Conservation (phyloP, 2,113 vertebrate genomes). For the Actenoides lindsayi region DNA sequence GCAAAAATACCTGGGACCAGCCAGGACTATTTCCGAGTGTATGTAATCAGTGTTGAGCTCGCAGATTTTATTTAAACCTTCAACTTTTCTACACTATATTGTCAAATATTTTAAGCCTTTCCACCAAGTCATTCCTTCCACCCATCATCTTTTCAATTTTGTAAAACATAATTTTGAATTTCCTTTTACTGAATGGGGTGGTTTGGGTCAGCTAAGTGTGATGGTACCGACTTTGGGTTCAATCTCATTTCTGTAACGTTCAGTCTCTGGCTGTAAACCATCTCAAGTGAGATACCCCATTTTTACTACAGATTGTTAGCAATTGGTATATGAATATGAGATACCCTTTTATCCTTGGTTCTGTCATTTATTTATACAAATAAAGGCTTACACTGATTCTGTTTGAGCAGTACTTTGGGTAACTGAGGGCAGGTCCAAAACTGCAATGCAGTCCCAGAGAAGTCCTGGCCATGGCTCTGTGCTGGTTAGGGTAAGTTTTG, state of each 20-base stretch:
- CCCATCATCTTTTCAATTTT: slow-evolving; percentile 12
- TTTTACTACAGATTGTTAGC: background rate
- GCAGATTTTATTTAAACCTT: slow-evolving; percentile 50
- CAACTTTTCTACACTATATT: slow-evolving; percentile 18
- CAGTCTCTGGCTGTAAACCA: background rate
- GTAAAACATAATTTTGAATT: background rate
- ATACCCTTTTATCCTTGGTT: background rate
- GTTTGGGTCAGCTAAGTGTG: slow-evolving; percentile 29
- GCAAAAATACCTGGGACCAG: background rate
- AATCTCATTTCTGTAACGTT: background rate
- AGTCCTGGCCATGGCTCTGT: background rate
- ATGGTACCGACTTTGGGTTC: background rate
- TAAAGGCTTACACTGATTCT: background rate
- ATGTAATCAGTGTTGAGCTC: background rate
- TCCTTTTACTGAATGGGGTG: background rate
- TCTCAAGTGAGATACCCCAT: slow-evolving; percentile 13
- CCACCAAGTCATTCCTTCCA: background rate
- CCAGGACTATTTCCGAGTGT: background rate
- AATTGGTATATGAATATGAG: background rate
- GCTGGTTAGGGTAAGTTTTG: background rate
- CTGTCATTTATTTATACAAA: background rate
- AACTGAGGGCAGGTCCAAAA: background rate
- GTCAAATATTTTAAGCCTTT: slow-evolving; percentile 43
- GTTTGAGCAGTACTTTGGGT: background rate
- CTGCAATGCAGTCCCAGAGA: background rate